phyloP scores from a whole-genome alignment of 2,113 vertebrate genomes.

The Theristicus caerulescens region DNA sequence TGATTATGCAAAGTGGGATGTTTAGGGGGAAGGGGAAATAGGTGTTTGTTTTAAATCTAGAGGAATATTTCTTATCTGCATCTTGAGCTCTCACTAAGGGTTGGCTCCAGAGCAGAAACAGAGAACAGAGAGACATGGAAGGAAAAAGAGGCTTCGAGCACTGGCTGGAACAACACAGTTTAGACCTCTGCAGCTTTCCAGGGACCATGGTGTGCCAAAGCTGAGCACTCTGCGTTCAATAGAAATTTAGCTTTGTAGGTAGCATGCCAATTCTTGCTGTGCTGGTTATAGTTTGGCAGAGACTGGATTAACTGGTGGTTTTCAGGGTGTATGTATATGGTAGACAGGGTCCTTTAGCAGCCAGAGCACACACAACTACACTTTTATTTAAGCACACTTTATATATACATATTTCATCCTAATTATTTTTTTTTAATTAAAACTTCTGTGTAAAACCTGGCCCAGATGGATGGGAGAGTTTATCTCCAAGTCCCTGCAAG shows the following conservation, averaged over 20 bases:
- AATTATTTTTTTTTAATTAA: background rate
- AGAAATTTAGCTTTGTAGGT: background rate
- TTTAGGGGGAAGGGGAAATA: background rate
- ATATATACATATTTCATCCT: accelerated
- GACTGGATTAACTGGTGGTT: background rate
- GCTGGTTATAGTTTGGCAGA: background rate
- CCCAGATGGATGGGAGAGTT: background rate
- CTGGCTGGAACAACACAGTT: background rate
- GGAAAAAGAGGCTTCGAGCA: background rate
- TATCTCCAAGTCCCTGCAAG: background rate
- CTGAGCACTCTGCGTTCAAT: accelerated
- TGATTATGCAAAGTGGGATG: background rate
- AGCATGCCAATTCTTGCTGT: accelerated
- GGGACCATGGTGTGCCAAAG: background rate
- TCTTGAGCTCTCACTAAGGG: background rate
- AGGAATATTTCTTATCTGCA: background rate
- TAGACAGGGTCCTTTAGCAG: background rate
- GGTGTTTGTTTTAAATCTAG: background rate
- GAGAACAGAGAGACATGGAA: accelerated
- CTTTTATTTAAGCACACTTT: background rate
- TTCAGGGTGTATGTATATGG: background rate
- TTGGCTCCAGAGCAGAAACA: background rate
- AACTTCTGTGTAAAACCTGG: background rate
- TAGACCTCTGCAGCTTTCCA: background rate
- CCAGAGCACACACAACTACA: background rate